A percentile compares a stretch with the other conserved stretches of the same genome.
Evolutionary conservation across 2,888 invertebrate genomes (phyloP).

Genomic region (Chloroclystis v-ata): DNA sequence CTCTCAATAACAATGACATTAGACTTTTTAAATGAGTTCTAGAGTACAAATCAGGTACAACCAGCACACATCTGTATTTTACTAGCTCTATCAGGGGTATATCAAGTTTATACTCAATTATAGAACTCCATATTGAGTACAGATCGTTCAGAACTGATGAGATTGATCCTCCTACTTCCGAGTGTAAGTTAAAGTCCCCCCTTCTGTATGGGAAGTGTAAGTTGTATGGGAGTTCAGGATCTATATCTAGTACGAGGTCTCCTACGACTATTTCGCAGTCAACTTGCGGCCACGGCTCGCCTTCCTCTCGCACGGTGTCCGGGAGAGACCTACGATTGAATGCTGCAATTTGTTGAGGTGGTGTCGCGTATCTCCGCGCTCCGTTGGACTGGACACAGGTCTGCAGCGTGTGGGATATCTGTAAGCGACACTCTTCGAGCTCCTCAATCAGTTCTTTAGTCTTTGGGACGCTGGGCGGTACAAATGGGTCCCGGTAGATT

Average conservation of each 20-base stretch:
- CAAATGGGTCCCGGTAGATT: slow-evolving; percentile 80
- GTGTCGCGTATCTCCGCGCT: slow-evolving; percentile 87
- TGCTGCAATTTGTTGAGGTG: slow-evolving; percentile 92
- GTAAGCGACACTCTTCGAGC: slow-evolving; percentile 89
- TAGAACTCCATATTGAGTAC: slow-evolving; percentile 92
- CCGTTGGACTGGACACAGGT: slow-evolving; percentile 91
- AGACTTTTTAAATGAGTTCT: slow-evolving; percentile 90
- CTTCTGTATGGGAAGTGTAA: slow-evolving; percentile 93
- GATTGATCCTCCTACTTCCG: slow-evolving; percentile 90
- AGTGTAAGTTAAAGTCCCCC: slow-evolving; percentile 92
- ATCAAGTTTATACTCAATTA: slow-evolving; percentile 85
- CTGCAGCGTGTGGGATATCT: slow-evolving; percentile 91
- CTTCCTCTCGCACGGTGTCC: slow-evolving; percentile 78
- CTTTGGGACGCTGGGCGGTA: slow-evolving; percentile 82
- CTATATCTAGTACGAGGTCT: slow-evolving; percentile 85
- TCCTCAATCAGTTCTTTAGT: slow-evolving; percentile 84
- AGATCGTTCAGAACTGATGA: slow-evolving; percentile 90
- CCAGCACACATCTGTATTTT: slow-evolving; percentile 90
- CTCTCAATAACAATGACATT: slow-evolving; percentile 86
- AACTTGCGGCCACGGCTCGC: slow-evolving; percentile 80
- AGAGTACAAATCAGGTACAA: slow-evolving; percentile 94
- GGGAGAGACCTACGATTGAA: slow-evolving; percentile 89
- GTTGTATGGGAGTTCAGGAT: slow-evolving; percentile 85
- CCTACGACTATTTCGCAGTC: slow-evolving; percentile 84
- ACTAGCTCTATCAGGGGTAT: slow-evolving; percentile 84